These are phyloP conservation scores for Notodonta dromedarius DNA, from an alignment of 2,888 invertebrate species.

Conservation along the genomic window DNA sequence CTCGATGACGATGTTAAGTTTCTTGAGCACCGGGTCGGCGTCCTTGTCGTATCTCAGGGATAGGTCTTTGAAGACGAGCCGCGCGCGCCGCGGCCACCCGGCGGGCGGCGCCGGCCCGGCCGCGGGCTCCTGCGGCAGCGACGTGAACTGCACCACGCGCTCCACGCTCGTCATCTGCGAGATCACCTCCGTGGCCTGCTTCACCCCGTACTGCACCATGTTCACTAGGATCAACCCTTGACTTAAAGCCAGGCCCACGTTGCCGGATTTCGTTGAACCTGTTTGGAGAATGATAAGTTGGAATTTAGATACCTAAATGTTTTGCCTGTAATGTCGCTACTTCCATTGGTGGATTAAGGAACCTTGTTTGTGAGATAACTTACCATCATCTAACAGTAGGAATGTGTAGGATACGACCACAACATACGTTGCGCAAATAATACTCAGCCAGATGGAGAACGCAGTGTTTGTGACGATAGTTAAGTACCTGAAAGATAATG, in stretches of 20 bases:
- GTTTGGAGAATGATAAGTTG: constrained; percentile 7
- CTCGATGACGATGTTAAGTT: constrained; percentile 86
- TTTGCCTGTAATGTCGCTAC: too few relatives aligned
- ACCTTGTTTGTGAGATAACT: constrained; percentile 31
- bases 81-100: constrained; percentile 86
- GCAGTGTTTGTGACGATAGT: constrained; percentile 85
- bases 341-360: too few relatives aligned
- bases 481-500: constrained; percentile 78
- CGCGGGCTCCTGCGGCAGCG: constrained; percentile 88
- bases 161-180: constrained; percentile 94
- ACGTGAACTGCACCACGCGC: constrained; percentile 90
- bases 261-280: constrained; percentile 85
- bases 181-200: constrained; percentile 90
- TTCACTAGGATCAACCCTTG: constrained; percentile 90
- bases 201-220: constrained; percentile 92
- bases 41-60: constrained; percentile 86
- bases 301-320: too few relatives aligned
- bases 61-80: constrained; percentile 84
- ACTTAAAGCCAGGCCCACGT: constrained; percentile 89
- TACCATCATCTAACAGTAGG: constrained; percentile 84
- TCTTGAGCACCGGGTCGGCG: constrained; percentile 87
- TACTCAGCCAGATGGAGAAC: constrained; percentile 87
- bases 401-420: constrained; percentile 86
- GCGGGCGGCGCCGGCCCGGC: constrained; percentile 84
- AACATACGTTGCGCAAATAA: constrained; percentile 86